Evolutionary conservation across 2,888 invertebrate genomes (phyloP).

Genomic region (Pegoplata infirma): DNA sequence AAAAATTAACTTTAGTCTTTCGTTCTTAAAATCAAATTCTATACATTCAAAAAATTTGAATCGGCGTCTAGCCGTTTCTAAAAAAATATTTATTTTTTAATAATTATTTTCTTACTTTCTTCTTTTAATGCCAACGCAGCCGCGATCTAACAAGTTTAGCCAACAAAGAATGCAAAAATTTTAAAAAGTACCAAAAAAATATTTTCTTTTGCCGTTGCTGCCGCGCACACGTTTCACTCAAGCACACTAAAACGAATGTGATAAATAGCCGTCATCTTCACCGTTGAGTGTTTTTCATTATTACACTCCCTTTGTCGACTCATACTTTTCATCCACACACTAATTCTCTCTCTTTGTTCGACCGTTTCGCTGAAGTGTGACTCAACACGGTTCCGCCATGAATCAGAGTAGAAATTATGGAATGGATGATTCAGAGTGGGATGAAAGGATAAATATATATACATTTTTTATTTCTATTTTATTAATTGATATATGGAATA

Average conservation of each 20-base stretch:
- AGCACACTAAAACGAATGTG: conserved; percentile 55
- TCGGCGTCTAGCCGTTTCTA: neutral
- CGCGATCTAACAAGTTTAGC: conserved; percentile 61
- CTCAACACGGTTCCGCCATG: conserved; percentile 51
- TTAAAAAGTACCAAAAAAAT: conserved; percentile 57
- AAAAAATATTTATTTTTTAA: conserved; percentile 48
- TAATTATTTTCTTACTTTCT: conserved; percentile 51
- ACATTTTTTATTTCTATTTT: neutral
- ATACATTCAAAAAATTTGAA: neutral
- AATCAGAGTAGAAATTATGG: conserved; percentile 56
- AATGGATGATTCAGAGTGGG: conserved; percentile 58
- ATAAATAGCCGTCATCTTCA: conserved; percentile 51
- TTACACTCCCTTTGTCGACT: conserved; percentile 41
- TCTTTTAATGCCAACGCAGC: conserved; percentile 59
- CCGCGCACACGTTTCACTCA: conserved; percentile 61
- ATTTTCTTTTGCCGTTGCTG: conserved; percentile 43
- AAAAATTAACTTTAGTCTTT: neutral
- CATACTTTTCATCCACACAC: conserved; percentile 25
- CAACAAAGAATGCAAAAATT: conserved; percentile 62
- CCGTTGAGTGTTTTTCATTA: conserved; percentile 37
- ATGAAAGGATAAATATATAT: conserved; percentile 45
- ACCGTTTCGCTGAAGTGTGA: conserved; percentile 41
- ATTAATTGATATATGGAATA: neutral
- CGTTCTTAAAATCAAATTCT: neutral
- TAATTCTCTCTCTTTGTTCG: conserved; percentile 33